phyloP scores from a whole-genome alignment of 1,140 invertebrate genomes.

The Venturia canescens region DNA sequence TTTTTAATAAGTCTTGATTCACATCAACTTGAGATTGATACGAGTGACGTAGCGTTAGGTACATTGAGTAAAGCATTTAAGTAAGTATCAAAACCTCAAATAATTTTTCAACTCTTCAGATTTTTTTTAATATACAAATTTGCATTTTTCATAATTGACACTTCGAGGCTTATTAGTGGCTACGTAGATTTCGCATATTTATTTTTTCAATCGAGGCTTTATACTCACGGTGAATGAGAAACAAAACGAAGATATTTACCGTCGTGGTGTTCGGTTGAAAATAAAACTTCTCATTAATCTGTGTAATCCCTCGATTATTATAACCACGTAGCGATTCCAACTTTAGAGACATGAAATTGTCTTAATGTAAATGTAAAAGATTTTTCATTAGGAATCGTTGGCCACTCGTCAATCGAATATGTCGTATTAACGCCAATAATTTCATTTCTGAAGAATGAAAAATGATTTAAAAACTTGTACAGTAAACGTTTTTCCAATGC shows the following conservation, averaged over 20 bases:
- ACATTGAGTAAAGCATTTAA: conserved; percentile 91
- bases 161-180: not conserved
- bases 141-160: not conserved
- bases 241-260: no score
- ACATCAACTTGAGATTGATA: conserved; percentile 89
- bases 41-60: conserved; percentile 88
- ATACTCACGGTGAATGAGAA: no score
- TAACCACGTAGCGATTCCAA: no score
- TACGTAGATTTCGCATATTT: not conserved
- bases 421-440: no score
- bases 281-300: no score
- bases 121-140: conserved; percentile 33
- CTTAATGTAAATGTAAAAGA: not conserved
- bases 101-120: conserved; percentile 1
- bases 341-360: not conserved
- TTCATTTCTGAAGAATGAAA: no score
- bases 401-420: no score
- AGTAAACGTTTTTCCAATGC: not conserved
- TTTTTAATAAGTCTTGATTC: conserved; percentile 86
- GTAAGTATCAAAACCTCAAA: conserved; percentile 70
- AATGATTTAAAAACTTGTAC: no score
- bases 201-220: not conserved
- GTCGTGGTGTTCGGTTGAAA: no score
- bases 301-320: no score
- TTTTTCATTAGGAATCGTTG: no score